Conservation (phyloP, 2,888 invertebrate genomes). For the Lasioglossum vierecki region DNA sequence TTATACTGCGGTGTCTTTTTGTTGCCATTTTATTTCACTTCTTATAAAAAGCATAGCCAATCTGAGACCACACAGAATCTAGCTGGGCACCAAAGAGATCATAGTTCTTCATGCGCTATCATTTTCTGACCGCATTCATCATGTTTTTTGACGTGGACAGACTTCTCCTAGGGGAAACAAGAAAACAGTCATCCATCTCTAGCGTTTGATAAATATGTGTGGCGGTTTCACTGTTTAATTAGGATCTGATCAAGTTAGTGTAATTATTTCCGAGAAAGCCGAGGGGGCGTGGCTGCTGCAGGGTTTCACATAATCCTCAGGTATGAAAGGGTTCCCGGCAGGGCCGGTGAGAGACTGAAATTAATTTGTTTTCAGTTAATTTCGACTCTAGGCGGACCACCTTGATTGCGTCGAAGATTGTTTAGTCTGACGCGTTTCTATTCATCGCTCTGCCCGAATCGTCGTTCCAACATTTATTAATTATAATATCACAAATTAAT, state of each 20-base stretch:
- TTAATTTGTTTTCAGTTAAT: slow-evolving; percentile 69
- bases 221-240: slow-evolving; percentile 55
- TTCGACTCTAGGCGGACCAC: slow-evolving; percentile 60
- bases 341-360: slow-evolving; percentile 54
- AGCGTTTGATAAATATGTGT: slow-evolving; percentile 11
- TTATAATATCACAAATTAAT: slow-evolving; percentile 37
- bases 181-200: neutral
- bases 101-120: neutral
- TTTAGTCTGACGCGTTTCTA: slow-evolving; percentile 29
- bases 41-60: neutral
- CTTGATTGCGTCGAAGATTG: slow-evolving; percentile 55
- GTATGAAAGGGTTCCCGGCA: slow-evolving; percentile 47
- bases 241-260: slow-evolving; percentile 58
- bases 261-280: slow-evolving; percentile 60
- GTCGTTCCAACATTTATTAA: slow-evolving; percentile 41
- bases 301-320: slow-evolving; percentile 37
- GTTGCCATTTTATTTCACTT: neutral
- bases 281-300: slow-evolving; percentile 53
- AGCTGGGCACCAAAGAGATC: neutral
- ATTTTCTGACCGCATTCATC: neutral
- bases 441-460: slow-evolving; percentile 18
- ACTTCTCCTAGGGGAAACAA: neutral
- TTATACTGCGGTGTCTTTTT: too few relatives aligned
- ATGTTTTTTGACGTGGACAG: neutral
- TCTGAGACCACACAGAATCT: neutral